Conservation (phyloP, 2,113 vertebrate genomes). For the Oreochromis tanganicae region DNA sequence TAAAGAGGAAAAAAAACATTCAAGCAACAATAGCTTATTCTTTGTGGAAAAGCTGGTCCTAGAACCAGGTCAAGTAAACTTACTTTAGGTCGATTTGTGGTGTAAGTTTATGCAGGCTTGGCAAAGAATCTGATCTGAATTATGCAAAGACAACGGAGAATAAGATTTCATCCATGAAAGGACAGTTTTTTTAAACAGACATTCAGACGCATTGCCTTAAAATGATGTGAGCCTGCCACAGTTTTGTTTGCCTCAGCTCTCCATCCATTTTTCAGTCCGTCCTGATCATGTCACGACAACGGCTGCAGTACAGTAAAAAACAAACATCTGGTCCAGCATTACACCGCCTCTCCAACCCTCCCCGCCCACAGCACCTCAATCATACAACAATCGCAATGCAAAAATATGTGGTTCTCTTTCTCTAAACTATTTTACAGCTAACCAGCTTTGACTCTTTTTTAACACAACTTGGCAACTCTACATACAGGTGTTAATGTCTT, state of each 20-base stretch:
- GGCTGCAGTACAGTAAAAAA: constrained; percentile 27
- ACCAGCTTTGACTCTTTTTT: constrained; percentile 6
- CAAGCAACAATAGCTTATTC: constrained; percentile 59
- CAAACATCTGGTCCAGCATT: constrained; percentile 35
- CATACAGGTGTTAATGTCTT: constrained; percentile 49
- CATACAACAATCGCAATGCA: constrained; percentile 57
- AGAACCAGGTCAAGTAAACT: constrained; percentile 60
- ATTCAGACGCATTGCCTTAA: constrained; percentile 46
- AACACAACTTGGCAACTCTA: constrained; percentile 60
- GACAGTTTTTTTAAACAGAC: constrained; percentile 26
- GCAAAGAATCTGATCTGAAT: neutral
- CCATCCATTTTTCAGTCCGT: neutral
- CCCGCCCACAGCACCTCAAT: constrained; percentile 38
- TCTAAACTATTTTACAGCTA: constrained; percentile 64
- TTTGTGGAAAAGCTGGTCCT: constrained; percentile 31
- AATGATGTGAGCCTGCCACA: constrained; percentile 13
- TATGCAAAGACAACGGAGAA: neutral
- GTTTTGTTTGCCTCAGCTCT: neutral
- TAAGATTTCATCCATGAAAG: neutral
- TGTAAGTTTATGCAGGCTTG: neutral
- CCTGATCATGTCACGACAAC: neutral
- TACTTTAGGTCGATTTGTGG: constrained; percentile 30
- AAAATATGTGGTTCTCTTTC: constrained; percentile 70
- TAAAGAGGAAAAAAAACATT: constrained; percentile 18
- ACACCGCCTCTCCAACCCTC: neutral